A percentile compares a stretch with the other conserved stretches of the same genome.
These are phyloP conservation scores for Sinelater perroti DNA, from an alignment of 2,888 invertebrate species.

Conservation along the genomic window DNA sequence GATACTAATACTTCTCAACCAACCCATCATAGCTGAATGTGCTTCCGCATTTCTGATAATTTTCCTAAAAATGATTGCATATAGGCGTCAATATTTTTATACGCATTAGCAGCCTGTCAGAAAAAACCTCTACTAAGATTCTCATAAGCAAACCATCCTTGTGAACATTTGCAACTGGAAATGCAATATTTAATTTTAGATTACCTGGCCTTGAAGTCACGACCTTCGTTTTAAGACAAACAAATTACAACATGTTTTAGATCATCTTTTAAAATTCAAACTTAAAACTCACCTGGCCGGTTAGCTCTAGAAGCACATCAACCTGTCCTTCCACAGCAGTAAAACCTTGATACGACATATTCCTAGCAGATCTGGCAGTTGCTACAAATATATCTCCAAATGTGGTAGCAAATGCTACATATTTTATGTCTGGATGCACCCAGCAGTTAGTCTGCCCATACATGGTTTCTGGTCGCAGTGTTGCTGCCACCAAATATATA, in stretches of 20 bases:
- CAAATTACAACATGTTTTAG: background rate
- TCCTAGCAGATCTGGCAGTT: constrained; percentile 88
- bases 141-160: no score
- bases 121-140: no score
- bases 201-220: no score
- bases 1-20: no score
- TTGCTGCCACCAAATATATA: constrained; percentile 93
- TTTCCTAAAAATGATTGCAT: no score
- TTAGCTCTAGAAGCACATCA: constrained; percentile 73
- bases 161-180: no score
- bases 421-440: constrained; percentile 94
- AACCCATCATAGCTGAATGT: no score
- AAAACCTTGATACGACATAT: constrained; percentile 96
- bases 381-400: constrained; percentile 84
- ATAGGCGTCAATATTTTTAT: no score
- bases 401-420: constrained; percentile 83
- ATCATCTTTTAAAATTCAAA: background rate
- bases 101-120: no score
- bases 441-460: constrained; percentile 99
- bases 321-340: constrained; percentile 82
- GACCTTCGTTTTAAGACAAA: background rate
- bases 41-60: no score
- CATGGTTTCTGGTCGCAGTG: constrained; percentile 99
- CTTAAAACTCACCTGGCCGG: constrained; percentile 67
- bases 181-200: no score